Base-by-base conservation (phyloP, 1,140 invertebrate genomes). In the Ooceraea biroi region DNA sequence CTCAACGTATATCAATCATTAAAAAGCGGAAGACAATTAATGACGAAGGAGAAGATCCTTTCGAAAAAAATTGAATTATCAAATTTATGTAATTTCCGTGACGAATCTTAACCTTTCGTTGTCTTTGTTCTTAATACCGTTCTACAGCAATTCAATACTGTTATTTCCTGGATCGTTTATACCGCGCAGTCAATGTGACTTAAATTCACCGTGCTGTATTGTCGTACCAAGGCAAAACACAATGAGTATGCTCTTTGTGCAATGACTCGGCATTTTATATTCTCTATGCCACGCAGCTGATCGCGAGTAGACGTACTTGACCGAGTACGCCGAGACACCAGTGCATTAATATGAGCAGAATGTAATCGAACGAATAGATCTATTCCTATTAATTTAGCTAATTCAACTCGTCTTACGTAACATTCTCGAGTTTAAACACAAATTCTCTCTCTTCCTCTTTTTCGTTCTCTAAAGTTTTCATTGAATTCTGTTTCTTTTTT, bases 161-260 rank as follows among this genome's bases (percentile, higher is more conserved):
- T 82, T 76, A 63, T 41, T 63, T 82, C 69, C 57, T 41, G 80
- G 17, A 76, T 36, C 69, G 50, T 60, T 82, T 74, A 61, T 73
- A 82, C 25, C 48, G 58, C 44, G 50, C 30, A 82, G 76, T 50
- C 69, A 76, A 73, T 36, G 58, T 76, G 48, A 60, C 78, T 82
- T 73, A 82, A 82, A 82, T 77, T 83, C 58, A 65, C 85, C 82
- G 89, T 89, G 85, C 88, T 82, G 89, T 85, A 87, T 90, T 93
- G 93, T 91, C 90, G 91, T 90, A 89, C 68, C 88, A 86, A 88
- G 89, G 91, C 92, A 94, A 92, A 93, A 91, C 91, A 92, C 88
- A 92, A 92, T 94, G 94, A 94, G 93, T 94, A 85, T 93, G 92
- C 92, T 94, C 92, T 94, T 93, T 92, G 91, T 91, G 87, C 91